Base-by-base conservation (phyloP, 64 coral and sea anemone species). In the Cladopsammia gracilis region DNA sequence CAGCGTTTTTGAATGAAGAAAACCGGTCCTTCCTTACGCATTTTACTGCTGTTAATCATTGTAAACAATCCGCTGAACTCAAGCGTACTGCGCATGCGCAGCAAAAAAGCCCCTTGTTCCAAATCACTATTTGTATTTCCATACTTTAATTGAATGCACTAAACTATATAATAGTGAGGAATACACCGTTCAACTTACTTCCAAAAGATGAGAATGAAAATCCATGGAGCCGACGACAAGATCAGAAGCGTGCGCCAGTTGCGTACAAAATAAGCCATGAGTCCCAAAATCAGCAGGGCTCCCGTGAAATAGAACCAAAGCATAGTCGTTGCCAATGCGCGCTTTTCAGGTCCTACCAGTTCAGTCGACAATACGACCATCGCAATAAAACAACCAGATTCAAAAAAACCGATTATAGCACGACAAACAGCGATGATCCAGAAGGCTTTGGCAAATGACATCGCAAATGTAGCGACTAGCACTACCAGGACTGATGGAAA, bases 261-360 rank as follows among this genome's bases (percentile, higher is more conserved):
- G 4, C 97, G 87, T 18, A 98, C 79, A 34, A 72, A 96, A 47
- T 76, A 98, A 4, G 97, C 94, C 61, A 88, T 91, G 15, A 98
- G 82, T 26, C 86, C 97, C 64, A 98, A 62, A 60, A 93, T 58
- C 93, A 98, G 90, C 3, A 98, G 88, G 19, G 87, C 94, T 6
- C 68, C 50, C 9, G 90, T 67, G 49, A 98, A 98, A 22, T 95
- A 93, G 44, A 98, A 93, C 97, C 97, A 96, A 5, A 96, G 91
- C 51, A 98, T 5, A 1, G 87, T 98, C 54, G 86, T 78, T 4
- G 94, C 71, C 25, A 98, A 66, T 0, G 97, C 94, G 49, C 97
- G 65, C 64, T 89, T 87, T 10, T 89, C 80, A 22, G 97, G 97
- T 3, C 97, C 97, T 2, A 98, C 97, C 7, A 98, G 75, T 77